Conservation (phyloP, 2,113 vertebrate genomes). For the Hemibagrus wyckioides region DNA sequence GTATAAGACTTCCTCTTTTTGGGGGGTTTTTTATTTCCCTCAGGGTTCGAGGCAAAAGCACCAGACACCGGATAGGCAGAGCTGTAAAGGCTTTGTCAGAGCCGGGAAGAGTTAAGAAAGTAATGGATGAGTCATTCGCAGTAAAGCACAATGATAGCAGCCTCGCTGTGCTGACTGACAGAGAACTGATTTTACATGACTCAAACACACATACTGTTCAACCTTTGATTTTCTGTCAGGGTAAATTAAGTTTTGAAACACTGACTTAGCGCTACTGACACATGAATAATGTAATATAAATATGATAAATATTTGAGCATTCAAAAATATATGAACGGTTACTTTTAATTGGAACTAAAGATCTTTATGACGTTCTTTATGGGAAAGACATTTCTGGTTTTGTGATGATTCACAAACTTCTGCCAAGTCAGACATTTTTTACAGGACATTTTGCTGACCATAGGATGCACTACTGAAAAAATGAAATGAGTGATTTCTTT, state of each 20-base stretch:
- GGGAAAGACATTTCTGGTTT: neutral
- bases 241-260: neutral
- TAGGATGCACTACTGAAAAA: neutral
- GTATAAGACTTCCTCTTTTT: neutral
- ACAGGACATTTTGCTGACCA: neutral
- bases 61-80: conserved; percentile 12
- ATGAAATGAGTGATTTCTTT: neutral
- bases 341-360: neutral
- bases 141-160: conserved; percentile 1
- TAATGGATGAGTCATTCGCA: conserved; percentile 40
- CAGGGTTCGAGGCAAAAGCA: conserved; percentile 16
- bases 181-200: neutral
- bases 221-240: neutral
- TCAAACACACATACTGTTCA: neutral
- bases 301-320: neutral
- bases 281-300: neutral
- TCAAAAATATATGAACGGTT: neutral
- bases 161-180: neutral
- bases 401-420: neutral
- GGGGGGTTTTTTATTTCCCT: conserved; percentile 33
- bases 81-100: neutral
- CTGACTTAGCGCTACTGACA: neutral
- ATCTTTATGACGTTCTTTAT: neutral
- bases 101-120: conserved; percentile 23
- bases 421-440: neutral